Evolutionary conservation across 2,888 invertebrate genomes (phyloP), one percentile per base, ranked within the genome.

Genomic region (Anagyrus pseudococci): DNA sequence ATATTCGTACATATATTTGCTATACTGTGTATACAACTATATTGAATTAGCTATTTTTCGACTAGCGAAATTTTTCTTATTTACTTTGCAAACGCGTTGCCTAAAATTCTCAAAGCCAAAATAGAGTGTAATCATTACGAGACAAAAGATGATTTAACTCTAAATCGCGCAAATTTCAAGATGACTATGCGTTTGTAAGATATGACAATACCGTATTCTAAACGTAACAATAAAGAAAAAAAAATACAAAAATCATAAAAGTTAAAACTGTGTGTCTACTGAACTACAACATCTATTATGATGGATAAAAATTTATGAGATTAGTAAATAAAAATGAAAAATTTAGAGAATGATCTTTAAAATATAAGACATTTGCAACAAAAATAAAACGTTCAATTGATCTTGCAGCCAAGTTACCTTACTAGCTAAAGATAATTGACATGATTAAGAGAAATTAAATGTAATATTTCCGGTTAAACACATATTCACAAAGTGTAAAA

Each of bases 161-260:
- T 62, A 26, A 10, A 23, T 50, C 29, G 17, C 19, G 41, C 17
- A 52, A 62, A 62, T 57, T 49, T 17, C 47, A 17, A 57, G 44
- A 58, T 47, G 40, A 53, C 43, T 49, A 23, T 62, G 55, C 55
- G 61, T 62, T 59, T 66, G 57, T 62, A 62, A 65, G 46, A 62
- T 62, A 62, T 54, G 62, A 62, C 62, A 62, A 66, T 62, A 66
- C 49, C 53, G 59, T 40, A 62, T 62, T 59, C 52, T 57, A 60
- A 57, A 66, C 29, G 49, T 57, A 58, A 65, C 50, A 58, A 58
- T 46, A 56, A 8, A 15, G 49, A 55, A 40, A 50, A 20, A 57
- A 46, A 10, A n/a, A n/a, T n/a, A n/a, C n/a, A n/a, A n/a, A n/a
- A n/a, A n/a, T n/a, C 37, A 50, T 23, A 8, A 33, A 40, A 52